Base-by-base conservation (phyloP, 2,888 invertebrate species). In the Nemoura dubitans region DNA sequence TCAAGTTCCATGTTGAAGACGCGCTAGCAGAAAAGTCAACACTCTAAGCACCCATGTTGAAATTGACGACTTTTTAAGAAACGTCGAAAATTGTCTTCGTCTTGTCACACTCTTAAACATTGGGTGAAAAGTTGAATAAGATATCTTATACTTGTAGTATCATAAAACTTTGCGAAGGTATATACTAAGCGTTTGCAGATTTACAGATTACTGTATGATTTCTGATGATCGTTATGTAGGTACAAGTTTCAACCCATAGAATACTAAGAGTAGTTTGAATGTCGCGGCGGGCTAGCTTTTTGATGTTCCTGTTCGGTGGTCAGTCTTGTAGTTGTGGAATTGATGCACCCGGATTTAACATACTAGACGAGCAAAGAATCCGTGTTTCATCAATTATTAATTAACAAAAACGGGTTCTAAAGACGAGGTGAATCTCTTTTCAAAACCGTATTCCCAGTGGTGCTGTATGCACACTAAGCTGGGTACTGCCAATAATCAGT, bases 11-110 rank as follows among this genome's bases (percentile, higher is more conserved):
- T 25, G 16, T 27, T 78, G 28, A 78, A 26, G 26, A 78, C 28
- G 28, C 16, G 28, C 16, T 6, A 78, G 78, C 26, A 78, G 78
- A 78, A 28, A 78, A 78, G 78, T 78, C 78, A 78, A 78, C 27
- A 78, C 78, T 78, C n/a, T 78, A 28, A 78, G 78, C 28, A 28
- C 27, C 2, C 28, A 6, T 28, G n/a, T 78, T 78, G 78, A 78
- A 83, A 83, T 83, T 83, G 83, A 83, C 42, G 83, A 42, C 83
- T 83, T 82, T 30, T 42, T 43, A 83, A 83, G 42, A n/a, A 42
- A 83, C 43, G 43, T 43, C 83, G 36, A 83, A 83, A 36, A 83
- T 83, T 6, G 7, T 81, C 81, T 30, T 29, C 21, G 14, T 59
- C 59, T 59, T 14, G 14, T 59, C 59, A 21, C 59, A 59, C 59